phyloP scores from a whole-genome alignment of 2,888 invertebrate genomes.

The Acronicta psi region DNA sequence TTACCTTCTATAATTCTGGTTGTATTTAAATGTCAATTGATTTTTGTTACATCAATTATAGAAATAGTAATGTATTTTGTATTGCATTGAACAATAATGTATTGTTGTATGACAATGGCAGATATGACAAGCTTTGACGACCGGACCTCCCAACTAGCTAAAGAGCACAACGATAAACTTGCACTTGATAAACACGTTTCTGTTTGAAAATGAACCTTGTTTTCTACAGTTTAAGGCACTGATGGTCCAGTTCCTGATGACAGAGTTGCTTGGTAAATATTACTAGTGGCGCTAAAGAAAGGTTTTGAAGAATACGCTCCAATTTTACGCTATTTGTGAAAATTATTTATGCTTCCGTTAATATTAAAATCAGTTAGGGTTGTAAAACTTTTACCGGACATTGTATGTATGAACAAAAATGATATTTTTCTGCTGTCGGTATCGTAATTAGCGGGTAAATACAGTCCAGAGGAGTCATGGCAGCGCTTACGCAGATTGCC shows the following conservation, averaged over 20 bases:
- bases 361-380: conserved; percentile 37
- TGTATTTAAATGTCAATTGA: conserved; percentile 63
- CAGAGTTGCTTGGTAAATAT: neutral
- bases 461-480: conserved; percentile 65
- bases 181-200: neutral
- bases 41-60: conserved; percentile 71
- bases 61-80: conserved; percentile 74
- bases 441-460: conserved; percentile 74
- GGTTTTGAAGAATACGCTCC: conserved; percentile 54
- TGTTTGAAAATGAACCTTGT: conserved; percentile 12
- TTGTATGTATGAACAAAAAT: too few relatives aligned
- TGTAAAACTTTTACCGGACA: neutral
- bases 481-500: conserved; percentile 78
- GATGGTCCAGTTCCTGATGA: neutral
- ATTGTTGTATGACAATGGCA: conserved; percentile 57
- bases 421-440: conserved; percentile 52
- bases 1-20: conserved; percentile 12
- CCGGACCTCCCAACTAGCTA: conserved; percentile 75
- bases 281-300: conserved; percentile 70
- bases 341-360: conserved; percentile 65
- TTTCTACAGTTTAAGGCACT: fast-evolving
- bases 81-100: conserved; percentile 71
- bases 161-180: conserved; percentile 18
- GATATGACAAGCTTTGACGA: conserved; percentile 81
- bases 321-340: conserved; percentile 72